Percentiles rank a stretch among this genome's conserved stretches.
Evolutionary conservation across 2,888 invertebrate genomes (phyloP).

Genomic region (Pediacus dermestoides): DNA sequence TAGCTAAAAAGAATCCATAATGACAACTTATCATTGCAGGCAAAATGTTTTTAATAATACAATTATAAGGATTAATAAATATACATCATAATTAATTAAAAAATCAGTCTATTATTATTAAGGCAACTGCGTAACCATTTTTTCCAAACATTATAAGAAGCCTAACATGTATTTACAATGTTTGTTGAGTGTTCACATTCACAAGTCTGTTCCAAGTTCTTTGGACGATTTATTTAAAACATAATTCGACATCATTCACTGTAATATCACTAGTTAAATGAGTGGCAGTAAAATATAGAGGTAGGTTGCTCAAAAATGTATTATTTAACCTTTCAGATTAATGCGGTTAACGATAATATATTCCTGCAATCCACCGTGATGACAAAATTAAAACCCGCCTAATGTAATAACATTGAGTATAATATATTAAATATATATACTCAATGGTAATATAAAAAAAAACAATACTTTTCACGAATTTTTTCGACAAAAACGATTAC

Average conservation of each 20-base stretch:
- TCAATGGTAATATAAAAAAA: too few species aligned
- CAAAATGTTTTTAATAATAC: neutral
- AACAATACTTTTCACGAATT: too few species aligned
- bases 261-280: constrained; percentile 5
- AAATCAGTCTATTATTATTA: constrained; percentile 43
- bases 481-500: too few species aligned
- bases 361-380: neutral
- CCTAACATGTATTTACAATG: constrained; percentile 21
- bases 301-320: neutral
- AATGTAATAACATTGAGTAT: too few species aligned
- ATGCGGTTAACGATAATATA: constrained; percentile 1
- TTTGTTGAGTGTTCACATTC: constrained; percentile 3
- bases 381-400: too few species aligned
- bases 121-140: constrained; percentile 41
- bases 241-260: neutral
- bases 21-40: neutral
- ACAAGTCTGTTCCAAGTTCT: constrained; percentile 9
- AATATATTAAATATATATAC: too few species aligned
- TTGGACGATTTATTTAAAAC: constrained; percentile 9
- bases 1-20: too few species aligned
- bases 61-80: neutral
- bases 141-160: constrained; percentile 23
- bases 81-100: constrained; percentile 21
- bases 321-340: neutral
- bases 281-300: constrained; percentile 2